Evolutionary conservation across 2,888 invertebrate genomes (phyloP).

Genomic region (Aporophyla lueneburgensis): DNA sequence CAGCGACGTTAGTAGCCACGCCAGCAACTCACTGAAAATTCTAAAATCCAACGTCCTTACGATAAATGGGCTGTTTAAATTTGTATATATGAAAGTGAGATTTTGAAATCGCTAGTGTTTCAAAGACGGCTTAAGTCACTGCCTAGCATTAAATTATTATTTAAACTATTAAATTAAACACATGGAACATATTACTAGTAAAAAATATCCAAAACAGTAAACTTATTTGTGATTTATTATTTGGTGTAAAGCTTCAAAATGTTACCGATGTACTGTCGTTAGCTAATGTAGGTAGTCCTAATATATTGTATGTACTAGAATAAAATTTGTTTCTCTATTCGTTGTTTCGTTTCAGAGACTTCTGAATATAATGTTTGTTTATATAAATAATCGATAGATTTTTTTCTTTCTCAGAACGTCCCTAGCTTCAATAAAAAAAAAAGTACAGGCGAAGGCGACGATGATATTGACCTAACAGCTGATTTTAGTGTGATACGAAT

Average conservation of each 20-base stretch:
- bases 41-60: not conserved
- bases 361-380: not conserved
- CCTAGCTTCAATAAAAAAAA: conserved; percentile 10
- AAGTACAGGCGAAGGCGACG: conserved; percentile 5
- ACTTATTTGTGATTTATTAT: conserved; percentile 62
- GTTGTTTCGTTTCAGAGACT: not conserved
- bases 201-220: conserved; percentile 53
- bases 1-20: not conserved
- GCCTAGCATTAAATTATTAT: not conserved
- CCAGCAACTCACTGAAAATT: not conserved
- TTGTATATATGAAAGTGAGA: too few relatives aligned
- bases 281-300: not conserved
- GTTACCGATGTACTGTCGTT: not conserved
- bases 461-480: conserved; percentile 27
- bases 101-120: not conserved
- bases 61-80: not conserved
- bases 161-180: too few relatives aligned
- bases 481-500: not conserved
- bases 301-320: not conserved
- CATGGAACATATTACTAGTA: conserved; percentile 48
- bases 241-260: conserved; percentile 63
- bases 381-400: conserved; percentile 1
- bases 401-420: conserved; percentile 6
- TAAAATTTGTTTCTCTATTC: not conserved
- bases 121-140: not conserved